Conservation (phyloP, 1,140 invertebrate species). For the Cataglyphis hispanica region DNA sequence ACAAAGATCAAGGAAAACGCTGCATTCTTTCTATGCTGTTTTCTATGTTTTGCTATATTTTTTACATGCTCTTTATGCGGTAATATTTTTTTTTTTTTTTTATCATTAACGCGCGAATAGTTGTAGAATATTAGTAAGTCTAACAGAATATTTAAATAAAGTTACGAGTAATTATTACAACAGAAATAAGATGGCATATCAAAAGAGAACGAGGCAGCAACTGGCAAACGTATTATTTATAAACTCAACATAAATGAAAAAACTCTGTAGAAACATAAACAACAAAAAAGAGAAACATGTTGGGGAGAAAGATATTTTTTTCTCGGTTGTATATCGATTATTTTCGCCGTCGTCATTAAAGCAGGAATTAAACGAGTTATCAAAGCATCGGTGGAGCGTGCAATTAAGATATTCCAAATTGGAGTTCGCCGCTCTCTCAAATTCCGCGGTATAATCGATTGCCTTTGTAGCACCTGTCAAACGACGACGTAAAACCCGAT, state of each 20-base stretch:
- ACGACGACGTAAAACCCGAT: slow-evolving; percentile 40
- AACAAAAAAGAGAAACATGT: too few species aligned
- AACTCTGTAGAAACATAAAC: too few species aligned
- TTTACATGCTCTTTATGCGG: too few species aligned
- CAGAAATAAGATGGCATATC: too few species aligned
- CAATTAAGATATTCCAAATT: slow-evolving; percentile 58
- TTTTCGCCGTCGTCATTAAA: slow-evolving; percentile 5
- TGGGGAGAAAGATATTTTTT: too few species aligned
- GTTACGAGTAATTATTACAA: too few species aligned
- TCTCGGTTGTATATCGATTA: slow-evolving; percentile 9
- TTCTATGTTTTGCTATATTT: too few species aligned
- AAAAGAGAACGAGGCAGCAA: not conserved
- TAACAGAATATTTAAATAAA: too few species aligned
- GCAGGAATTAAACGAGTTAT: slow-evolving; percentile 43
- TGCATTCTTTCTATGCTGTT: not conserved
- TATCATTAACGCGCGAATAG: not conserved
- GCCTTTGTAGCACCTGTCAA: slow-evolving; percentile 56
- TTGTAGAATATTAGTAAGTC: not conserved
- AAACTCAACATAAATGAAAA: too few species aligned
- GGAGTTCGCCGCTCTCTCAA: not conserved
- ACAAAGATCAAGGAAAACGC: not conserved
- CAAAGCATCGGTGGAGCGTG: slow-evolving; percentile 21
- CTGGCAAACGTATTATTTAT: too few species aligned
- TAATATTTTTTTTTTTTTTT: slow-evolving; percentile 2
- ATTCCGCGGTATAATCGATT: slow-evolving; percentile 40